Conservation (phyloP, 2,113 vertebrate genomes). For the Phaethon lepturus region DNA sequence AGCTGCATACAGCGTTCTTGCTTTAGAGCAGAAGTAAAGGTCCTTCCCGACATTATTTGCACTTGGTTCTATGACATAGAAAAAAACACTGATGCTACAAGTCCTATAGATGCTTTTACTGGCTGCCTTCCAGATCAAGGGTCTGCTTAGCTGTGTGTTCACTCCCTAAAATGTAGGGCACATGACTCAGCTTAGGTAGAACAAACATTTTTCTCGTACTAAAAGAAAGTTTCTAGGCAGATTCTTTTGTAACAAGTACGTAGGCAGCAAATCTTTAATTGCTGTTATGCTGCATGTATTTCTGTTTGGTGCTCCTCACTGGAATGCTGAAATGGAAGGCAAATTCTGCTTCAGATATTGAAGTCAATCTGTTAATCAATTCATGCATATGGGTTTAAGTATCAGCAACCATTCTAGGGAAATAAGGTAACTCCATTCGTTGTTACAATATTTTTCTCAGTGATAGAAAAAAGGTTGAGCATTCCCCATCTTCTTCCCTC, state of each 20-base stretch:
- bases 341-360: not conserved
- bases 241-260: not conserved
- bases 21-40: not conserved
- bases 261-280: not conserved
- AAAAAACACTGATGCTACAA: not conserved
- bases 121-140: not conserved
- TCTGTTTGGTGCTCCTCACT: not conserved
- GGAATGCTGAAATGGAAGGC: not conserved
- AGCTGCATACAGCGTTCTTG: not conserved
- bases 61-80: not conserved
- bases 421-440: not conserved
- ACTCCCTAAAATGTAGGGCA: not conserved
- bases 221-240: not conserved
- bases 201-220: not conserved
- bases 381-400: not conserved
- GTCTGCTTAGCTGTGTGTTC: not conserved
- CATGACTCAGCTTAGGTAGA: not conserved
- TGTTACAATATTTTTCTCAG: not conserved
- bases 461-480: no score
- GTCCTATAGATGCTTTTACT: not conserved
- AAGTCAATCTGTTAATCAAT: not conserved
- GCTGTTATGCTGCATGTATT: rapidly evolving
- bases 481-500: not conserved
- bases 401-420: not conserved
- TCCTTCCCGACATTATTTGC: not conserved